Evolutionary conservation across 2,113 vertebrate species (phyloP).

Genomic region (Gallinago jamesoni): DNA sequence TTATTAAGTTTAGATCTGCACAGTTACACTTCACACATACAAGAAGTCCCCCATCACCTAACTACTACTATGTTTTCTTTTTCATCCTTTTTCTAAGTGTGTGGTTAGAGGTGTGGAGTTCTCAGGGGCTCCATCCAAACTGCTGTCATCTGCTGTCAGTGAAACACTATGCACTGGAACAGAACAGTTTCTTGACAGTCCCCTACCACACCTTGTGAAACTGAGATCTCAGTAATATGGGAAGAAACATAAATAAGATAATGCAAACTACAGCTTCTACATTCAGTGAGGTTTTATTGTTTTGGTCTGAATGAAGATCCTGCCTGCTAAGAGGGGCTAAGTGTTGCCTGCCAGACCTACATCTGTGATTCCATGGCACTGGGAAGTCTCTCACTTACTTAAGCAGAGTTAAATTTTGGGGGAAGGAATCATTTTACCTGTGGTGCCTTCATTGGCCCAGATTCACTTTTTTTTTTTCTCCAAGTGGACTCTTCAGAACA

Average conservation of each 20-base stretch:
- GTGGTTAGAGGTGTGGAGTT: neutral
- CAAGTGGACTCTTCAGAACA: neutral
- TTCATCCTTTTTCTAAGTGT: neutral
- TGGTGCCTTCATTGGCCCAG: neutral
- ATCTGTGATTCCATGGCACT: neutral
- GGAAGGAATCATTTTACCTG: neutral
- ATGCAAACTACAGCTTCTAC: neutral
- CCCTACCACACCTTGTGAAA: neutral
- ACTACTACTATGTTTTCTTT: neutral
- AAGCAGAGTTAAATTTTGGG: neutral
- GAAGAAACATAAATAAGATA: neutral
- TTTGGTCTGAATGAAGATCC: neutral
- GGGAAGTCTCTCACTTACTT: neutral
- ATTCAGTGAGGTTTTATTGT: neutral
- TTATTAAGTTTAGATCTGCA: neutral
- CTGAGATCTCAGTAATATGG: neutral
- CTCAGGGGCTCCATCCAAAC: neutral
- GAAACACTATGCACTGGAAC: neutral
- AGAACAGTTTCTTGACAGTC: neutral
- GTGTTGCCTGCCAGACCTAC: neutral
- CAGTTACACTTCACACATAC: neutral
- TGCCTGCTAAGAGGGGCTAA: neutral
- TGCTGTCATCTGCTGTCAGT: neutral
- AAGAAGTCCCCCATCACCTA: neutral
- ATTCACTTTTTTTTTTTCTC: neutral